Evolutionary conservation across 2,797 vertebrate genomes (phyloP), one percentile per base, ranked within the genome.

Genomic region (Tokudaia tokunoshimensis): DNA sequence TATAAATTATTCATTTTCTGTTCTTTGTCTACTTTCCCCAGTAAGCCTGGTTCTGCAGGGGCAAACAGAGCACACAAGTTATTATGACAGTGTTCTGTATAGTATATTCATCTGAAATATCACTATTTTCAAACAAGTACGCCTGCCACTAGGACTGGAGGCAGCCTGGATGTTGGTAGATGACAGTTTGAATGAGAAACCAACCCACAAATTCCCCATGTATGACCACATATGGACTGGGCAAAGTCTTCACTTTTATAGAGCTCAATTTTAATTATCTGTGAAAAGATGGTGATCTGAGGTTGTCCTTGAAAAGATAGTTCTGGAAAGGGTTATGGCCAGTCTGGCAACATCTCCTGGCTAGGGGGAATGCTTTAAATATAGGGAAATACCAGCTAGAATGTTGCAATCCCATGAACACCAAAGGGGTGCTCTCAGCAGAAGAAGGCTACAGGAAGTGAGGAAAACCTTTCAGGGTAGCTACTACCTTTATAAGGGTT

Each of bases 1-100:
- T 80, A 97, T 94, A 96, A 97, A 98, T 96, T 97, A 97, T 97
- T 96, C 95, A 96, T 96, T 92, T 97, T 96, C 83, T 92, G 76
- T 82, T 94, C 94, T 97, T 96, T 96, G 92, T 96, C 83, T 91
- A 81, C 92, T 97, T 65, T 76, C 89, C 83, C 52, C 75, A 96
- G 94, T 78, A 87, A 96, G 78, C 59, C 96, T 93, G 50, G 55
- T 70, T 98, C 29, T 93, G 80, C 87, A 94, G 87, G 94, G n/a
- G 57, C 81, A 94, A 93, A 90, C 70, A 92, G 92, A 93, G 65
- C 29, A 37, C 63, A 95, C 78, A 94, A 94, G 41, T 63, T 96
- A 76, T 79, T 29, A n/a, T 80, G 75, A 83, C 57, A 92, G 41
- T 41, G 63, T 6, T 80, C 70, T 29, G 0, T 41, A 34, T 50